Evolutionary conservation across 2,888 invertebrate species (phyloP), one percentile per base, ranked within the genome.

Genomic region (Brachylomia viminalis): DNA sequence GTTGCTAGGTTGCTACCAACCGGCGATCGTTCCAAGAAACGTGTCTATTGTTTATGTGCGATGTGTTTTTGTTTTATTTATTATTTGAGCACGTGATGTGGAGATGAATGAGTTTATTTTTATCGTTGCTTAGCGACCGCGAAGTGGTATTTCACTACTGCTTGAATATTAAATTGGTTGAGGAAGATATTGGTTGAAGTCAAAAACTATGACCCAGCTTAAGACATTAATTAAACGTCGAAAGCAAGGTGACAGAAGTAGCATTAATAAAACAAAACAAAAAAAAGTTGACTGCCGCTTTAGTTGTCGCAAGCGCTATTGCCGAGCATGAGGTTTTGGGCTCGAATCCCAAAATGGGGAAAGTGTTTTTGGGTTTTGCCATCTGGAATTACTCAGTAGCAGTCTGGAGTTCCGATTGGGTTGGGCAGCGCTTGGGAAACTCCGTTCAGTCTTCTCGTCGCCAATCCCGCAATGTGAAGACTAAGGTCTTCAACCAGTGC

Each of bases 21-120:
- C 67, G 49, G 79, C 77, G 75, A 76, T 64, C 78, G 79, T 86
- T 84, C 86, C 65, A 71, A 77, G 86, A 82, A 85, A 61, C 38
- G 72, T 72, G 27, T 73, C 85, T 79, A 85, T 82, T 85, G 82
- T 86, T 66, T 76, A 59, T 49, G 54, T 67, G 59, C 30, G 56
- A 67, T 82, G 38, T 72, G 71, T 74, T 83, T 83, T 83, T 79
- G 72, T 86, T 86, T 86, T 79, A 86, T 84, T 86, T 86, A 86
- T 83, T 72, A 83, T 73, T 70, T 71, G 17, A n/a, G 27, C 72
- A 73, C 84, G 84, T 84, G 84, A 75, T 58, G 11, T 56, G 84
- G 20, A 30, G 20, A 5, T 83, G 56, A 83, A 85, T 83, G 67
- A 61, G 30, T 23, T 68, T 73, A 78, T 77, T 71, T 77, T 71